Base-by-base conservation (phyloP, 2,888 invertebrate genomes). In the Ellobium chinense region DNA sequence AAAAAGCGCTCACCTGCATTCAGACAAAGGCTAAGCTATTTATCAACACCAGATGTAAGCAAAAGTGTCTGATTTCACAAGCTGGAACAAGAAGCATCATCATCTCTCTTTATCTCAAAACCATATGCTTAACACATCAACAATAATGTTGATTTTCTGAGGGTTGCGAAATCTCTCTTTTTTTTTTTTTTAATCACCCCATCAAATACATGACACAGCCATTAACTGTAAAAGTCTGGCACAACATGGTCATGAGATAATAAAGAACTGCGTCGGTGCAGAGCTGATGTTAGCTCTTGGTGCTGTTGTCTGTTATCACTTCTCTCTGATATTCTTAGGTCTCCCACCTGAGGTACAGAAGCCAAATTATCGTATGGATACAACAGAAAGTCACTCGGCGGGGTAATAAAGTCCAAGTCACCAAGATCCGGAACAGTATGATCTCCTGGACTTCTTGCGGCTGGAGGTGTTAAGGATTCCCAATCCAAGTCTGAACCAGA, bases 391-490 rank as follows among this genome's bases (percentile, higher is more conserved):
- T 75, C 56, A 75, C 65, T 27, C 5, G 74, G 74, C 12, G 65
- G 54, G n/a, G 29, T 14, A 24, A 68, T 18, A 39, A 34, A 34
- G 24, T 69, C 39, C n/a, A 70, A 18, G n/a, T 78, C 63, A 24
- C 24, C 63, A 3, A 72, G 56, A n/a, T 78, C 75, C 62, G 80
- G 80, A 1, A 80, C 80, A 58, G 60, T 62, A 12, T 80, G 80
- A 39, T 80, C 80, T n/a, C 75, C 24, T 27, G 80, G 80, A 75
- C 80, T 80, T 29, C 75, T 46, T 5, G 75, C 39, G 24, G 58
- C 75, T 62, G 86, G 85, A 68, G 81, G 80, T 65, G 85, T 86
- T 60, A 74, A 77, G 68, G 68, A 78, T 31, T 62, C 39, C 80
- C 73, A 76, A 39, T 78, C 74, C 7, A 39, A n/a, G 27, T 78